Evolutionary conservation across 2,888 invertebrate species (phyloP).

Genomic region (Eurytoma californica): DNA sequence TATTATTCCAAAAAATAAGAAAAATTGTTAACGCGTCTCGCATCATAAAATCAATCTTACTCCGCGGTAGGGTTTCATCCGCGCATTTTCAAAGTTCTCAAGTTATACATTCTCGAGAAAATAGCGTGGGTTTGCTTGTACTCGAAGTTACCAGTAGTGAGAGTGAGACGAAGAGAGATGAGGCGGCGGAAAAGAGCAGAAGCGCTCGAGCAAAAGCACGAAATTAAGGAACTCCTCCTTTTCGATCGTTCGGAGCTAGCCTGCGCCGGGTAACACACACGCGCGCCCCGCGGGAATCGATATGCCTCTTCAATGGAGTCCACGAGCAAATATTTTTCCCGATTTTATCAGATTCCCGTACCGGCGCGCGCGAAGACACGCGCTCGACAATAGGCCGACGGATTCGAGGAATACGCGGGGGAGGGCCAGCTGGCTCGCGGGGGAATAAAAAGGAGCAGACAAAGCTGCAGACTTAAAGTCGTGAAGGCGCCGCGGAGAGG

Average conservation of each 20-base stretch:
- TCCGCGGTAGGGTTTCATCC: too few relatives aligned
- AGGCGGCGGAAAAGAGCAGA: neutral
- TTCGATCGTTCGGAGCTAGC: constrained; percentile 7
- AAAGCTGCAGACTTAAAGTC: neutral
- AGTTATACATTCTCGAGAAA: neutral
- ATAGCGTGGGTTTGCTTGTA: neutral
- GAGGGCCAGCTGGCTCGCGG: neutral
- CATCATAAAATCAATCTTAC: too few relatives aligned
- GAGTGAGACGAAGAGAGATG: too few relatives aligned
- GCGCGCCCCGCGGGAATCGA: constrained; percentile 32
- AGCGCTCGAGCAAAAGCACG: neutral
- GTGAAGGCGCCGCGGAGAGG: constrained; percentile 1
- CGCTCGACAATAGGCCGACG: constrained; percentile 44
- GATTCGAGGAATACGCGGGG: constrained; percentile 22
- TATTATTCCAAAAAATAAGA: too few relatives aligned
- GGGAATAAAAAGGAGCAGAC: neutral
- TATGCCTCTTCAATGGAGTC: constrained; percentile 47
- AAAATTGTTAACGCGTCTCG: too few relatives aligned
- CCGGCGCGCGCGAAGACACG: constrained; percentile 14
- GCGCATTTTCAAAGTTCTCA: constrained; percentile 1
- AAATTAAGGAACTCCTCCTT: constrained; percentile 37
- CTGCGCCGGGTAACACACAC: neutral
- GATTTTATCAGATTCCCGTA: constrained; percentile 50
- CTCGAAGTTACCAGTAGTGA: neutral
- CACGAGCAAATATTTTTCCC: constrained; percentile 52